A percentile compares a stretch with the other conserved stretches of the same genome.
Evolutionary conservation across 2,888 invertebrate genomes (phyloP).

Genomic region (Dromius quadrimaculatus): DNA sequence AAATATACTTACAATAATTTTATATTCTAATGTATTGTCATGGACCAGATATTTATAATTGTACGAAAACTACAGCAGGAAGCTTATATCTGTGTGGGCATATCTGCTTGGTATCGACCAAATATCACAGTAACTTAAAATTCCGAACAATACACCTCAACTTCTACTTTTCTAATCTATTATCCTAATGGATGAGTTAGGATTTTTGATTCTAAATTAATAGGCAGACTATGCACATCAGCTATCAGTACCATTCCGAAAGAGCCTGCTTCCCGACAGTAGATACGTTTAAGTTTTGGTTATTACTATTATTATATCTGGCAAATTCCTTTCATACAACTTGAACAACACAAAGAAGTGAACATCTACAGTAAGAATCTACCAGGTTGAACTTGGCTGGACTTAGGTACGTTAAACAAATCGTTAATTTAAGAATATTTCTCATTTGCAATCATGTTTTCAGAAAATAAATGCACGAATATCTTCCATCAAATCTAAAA

Average conservation of each 20-base stretch:
- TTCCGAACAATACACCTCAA: constrained; percentile 29
- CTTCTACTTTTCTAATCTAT: constrained; percentile 30
- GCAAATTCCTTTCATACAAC: constrained; percentile 42
- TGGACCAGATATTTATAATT: constrained; percentile 62
- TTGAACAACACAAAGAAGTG: constrained; percentile 47
- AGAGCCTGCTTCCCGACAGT: constrained; percentile 15
- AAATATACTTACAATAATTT: constrained; percentile 66
- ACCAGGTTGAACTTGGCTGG: constrained; percentile 39
- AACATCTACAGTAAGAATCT: constrained; percentile 45
- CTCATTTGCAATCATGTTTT: constrained; percentile 1
- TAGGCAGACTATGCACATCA: constrained; percentile 12
- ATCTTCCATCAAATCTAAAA: no score
- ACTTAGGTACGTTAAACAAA: constrained; percentile 37
- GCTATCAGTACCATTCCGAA: not conserved
- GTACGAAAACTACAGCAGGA: constrained; percentile 35
- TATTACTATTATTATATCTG: constrained; percentile 39
- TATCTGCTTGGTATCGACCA: constrained; percentile 37
- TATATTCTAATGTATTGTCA: constrained; percentile 67
- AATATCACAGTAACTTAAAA: constrained; percentile 46
- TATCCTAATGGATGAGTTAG: constrained; percentile 33
- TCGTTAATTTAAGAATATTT: constrained; percentile 19
- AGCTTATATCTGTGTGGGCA: constrained; percentile 25
- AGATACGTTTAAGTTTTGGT: constrained; percentile 10
- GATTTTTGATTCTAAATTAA: constrained; percentile 28
- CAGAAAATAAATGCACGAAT: not conserved